Evolutionary conservation across 2,888 invertebrate species (phyloP), one percentile per base, ranked within the genome.

Genomic region (Cosmorhoe ocellata): DNA sequence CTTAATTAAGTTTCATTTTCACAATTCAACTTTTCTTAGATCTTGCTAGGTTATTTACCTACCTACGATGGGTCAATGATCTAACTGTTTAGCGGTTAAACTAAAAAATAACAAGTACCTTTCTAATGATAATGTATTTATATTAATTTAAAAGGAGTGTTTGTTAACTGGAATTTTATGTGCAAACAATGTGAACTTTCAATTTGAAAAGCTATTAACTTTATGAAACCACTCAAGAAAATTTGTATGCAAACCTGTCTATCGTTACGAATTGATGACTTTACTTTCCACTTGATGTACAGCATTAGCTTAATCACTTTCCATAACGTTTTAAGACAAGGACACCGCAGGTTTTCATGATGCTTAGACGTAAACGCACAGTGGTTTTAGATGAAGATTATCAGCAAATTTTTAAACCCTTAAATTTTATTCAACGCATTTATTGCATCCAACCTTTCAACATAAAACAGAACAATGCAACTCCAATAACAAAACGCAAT

Each of bases 391-490:
- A 50, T 1, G 14, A 37, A 4, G 49, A 49, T 13, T 49, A 31
- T 11, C 1, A 34, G 9, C 26, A 44, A 24, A 47, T 55, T 11
- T 58, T 58, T 5, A 44, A 34, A 11, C 51, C 54, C 10, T 55
- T 55, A 13, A 14, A 55, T 8, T 49, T 10, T 13, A 26, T 43
- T 1, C 9, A 30, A 2, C 26, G 13, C 0, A 1, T 51, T 2
- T 51, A 44, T 14, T 36, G 51, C 27, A 11, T 51, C 12, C 37
- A 43, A 10, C 24, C 33, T 0, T 55, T 27, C n/a, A 54, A 52
- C 13, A 11, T 58, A 6, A 54, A 34, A 30, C 28, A 58, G 1
- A 43, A 37, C 4, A 22, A 36, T 1, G 51, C 51, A 1, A 27
- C 27, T 11, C 43, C 43, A 2, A 11, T 54, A 1, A 31, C 3